phyloP scores from a whole-genome alignment of 37 sponge, comb jelly and placozoan genomes.

The Eunapius fragilis region DNA sequence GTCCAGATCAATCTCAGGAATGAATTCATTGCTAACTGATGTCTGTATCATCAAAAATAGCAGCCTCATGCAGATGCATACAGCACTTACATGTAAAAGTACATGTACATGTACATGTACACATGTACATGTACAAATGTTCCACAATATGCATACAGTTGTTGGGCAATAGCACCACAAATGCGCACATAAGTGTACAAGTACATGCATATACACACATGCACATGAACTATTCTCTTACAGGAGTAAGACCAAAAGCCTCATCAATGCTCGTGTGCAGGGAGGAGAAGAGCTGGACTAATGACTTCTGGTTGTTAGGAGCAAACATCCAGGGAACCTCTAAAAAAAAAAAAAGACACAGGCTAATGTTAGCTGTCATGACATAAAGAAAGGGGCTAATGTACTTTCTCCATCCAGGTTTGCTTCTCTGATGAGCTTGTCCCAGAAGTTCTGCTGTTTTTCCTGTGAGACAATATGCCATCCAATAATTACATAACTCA shows the following conservation, averaged over 20 bases:
- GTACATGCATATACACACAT: too few relatives aligned
- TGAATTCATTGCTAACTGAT: background rate
- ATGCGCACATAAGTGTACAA: background rate
- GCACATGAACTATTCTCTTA: too few relatives aligned
- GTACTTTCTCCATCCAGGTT: background rate
- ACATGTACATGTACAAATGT: too few relatives aligned
- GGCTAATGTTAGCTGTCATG: too few relatives aligned
- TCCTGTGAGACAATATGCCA: slow-evolving; percentile 14
- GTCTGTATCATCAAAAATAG: background rate
- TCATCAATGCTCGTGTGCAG: slow-evolving; percentile 40
- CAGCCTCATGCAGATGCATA: background rate
- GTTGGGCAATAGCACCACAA: background rate
- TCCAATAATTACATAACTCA: background rate
- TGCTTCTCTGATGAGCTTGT: slow-evolving; percentile 26
- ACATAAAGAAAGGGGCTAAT: background rate
- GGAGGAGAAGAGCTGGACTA: slow-evolving; percentile 52
- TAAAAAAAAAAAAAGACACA: background rate
- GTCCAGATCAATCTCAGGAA: background rate
- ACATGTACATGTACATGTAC: too few relatives aligned
- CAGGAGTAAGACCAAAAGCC: slow-evolving; percentile 29
- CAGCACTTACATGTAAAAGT: background rate
- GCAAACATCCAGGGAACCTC: slow-evolving; percentile 50
- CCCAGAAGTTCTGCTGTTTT: slow-evolving; percentile 24
- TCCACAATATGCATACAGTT: too few relatives aligned
- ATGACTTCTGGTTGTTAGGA: slow-evolving; percentile 31